Conservation (phyloP, 2,113 vertebrate species). For the Saccopteryx leptura region DNA sequence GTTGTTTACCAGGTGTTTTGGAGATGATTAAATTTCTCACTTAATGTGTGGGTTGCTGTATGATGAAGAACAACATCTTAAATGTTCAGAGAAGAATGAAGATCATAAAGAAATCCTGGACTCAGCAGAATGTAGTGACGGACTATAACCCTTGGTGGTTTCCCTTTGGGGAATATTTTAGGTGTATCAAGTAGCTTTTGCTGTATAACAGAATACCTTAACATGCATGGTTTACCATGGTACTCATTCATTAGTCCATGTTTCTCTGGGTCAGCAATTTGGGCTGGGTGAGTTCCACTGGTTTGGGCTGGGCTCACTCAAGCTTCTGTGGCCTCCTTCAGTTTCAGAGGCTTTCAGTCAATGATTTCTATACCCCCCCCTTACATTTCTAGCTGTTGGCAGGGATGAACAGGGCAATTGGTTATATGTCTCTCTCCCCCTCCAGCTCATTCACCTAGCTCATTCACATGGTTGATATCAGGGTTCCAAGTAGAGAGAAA, state of each 20-base stretch:
- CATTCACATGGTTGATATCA: not conserved
- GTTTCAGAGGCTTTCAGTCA: not conserved
- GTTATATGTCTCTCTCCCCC: not conserved
- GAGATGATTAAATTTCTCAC: not conserved
- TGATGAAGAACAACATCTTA: not conserved
- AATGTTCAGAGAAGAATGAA: not conserved
- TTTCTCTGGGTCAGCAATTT: not conserved
- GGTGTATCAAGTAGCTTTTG: not conserved
- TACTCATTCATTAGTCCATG: not conserved
- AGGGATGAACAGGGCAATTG: not conserved
- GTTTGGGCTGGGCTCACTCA: not conserved
- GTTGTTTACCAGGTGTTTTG: not conserved
- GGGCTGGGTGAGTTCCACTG: not conserved
- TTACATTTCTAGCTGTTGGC: not conserved
- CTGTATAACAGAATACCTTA: not conserved
- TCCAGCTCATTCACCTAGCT: not conserved
- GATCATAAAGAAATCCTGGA: not conserved
- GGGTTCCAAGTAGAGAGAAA: not conserved
- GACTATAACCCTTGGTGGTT: not conserved
- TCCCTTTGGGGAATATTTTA: not conserved
- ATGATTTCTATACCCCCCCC: not conserved
- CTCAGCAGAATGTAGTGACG: not conserved
- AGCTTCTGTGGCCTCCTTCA: not conserved
- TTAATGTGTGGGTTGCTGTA: not conserved
- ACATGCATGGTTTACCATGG: not conserved